Evolutionary conservation across 2,113 vertebrate species (phyloP).

Genomic region (Salvelinus alpinus): DNA sequence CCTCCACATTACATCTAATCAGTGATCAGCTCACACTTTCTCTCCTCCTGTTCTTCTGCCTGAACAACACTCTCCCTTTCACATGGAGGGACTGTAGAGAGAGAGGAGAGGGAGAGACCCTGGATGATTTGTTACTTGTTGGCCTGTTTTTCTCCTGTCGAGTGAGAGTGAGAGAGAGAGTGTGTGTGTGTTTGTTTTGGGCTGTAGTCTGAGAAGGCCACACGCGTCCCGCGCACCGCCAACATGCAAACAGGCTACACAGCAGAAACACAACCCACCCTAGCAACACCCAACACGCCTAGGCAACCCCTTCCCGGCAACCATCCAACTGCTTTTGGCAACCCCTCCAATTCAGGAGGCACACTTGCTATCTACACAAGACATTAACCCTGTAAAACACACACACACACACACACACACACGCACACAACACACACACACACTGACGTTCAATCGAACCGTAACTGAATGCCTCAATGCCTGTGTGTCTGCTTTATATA

Average conservation of each 20-base stretch:
- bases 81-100: background rate
- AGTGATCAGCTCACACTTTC: background rate
- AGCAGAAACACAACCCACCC: slow-evolving; percentile 51
- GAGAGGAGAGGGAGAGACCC: background rate
- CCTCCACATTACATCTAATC: background rate
- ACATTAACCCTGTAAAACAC: background rate
- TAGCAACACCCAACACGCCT: slow-evolving; percentile 39
- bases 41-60: background rate
- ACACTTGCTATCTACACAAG: background rate
- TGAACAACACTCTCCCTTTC: too few relatives aligned
- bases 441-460: background rate
- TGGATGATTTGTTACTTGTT: background rate
- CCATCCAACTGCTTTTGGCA: slow-evolving; percentile 18
- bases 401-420: background rate
- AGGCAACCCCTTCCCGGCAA: slow-evolving; percentile 43
- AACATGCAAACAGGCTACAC: slow-evolving; percentile 44
- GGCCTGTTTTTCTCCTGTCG: background rate
- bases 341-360: background rate
- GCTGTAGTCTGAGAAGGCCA: slow-evolving; percentile 42
- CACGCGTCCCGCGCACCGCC: slow-evolving; percentile 46
- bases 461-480: too few relatives aligned
- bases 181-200: slow-evolving; percentile 43
- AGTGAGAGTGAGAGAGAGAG: background rate
- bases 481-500: too few relatives aligned
- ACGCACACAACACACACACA: background rate